Percentiles rank a stretch among this genome's conserved stretches.
Conservation (phyloP, 2,113 vertebrate species). For the Mola mola region DNA sequence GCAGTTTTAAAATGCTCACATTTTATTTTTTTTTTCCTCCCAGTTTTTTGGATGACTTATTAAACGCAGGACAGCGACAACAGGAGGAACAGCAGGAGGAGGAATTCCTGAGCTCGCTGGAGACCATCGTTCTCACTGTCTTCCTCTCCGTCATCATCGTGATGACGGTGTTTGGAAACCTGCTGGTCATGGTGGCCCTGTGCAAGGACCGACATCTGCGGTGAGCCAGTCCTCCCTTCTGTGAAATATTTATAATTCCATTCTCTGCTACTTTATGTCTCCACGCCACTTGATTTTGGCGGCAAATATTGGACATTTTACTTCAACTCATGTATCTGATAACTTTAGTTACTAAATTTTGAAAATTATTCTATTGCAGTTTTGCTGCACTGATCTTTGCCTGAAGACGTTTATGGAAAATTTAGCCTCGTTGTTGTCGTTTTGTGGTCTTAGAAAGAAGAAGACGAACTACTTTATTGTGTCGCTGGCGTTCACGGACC, state of each 20-base stretch:
- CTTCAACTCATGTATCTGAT: too few species aligned
- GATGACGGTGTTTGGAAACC: slow-evolving; percentile 84
- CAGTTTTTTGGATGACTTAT: slow-evolving; percentile 76
- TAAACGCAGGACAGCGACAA: slow-evolving; percentile 60
- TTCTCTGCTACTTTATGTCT: too few species aligned
- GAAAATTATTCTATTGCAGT: too few species aligned
- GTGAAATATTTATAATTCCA: too few species aligned
- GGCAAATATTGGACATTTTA: too few species aligned
- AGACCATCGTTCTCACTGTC: slow-evolving; percentile 74
- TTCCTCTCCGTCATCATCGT: slow-evolving; percentile 82
- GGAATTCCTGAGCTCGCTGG: slow-evolving; percentile 66
- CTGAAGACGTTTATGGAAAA: neutral
- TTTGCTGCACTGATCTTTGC: too few species aligned
- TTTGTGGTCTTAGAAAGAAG: slow-evolving; percentile 74
- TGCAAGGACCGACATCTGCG: slow-evolving; percentile 84
- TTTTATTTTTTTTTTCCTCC: slow-evolving; percentile 4
- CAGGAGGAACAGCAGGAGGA: slow-evolving; percentile 40
- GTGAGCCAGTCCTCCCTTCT: slow-evolving; percentile 71
- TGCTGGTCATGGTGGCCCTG: slow-evolving; percentile 85
- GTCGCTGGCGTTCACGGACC: slow-evolving; percentile 83
- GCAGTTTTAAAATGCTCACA: too few species aligned
- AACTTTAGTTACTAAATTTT: too few species aligned
- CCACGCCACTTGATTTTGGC: too few species aligned
- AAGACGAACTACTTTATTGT: slow-evolving; percentile 87
- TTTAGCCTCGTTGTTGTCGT: neutral